Evolutionary conservation across 2,797 vertebrate species (phyloP), one percentile per base, ranked within the genome.

Genomic region (Muscicapa striata): DNA sequence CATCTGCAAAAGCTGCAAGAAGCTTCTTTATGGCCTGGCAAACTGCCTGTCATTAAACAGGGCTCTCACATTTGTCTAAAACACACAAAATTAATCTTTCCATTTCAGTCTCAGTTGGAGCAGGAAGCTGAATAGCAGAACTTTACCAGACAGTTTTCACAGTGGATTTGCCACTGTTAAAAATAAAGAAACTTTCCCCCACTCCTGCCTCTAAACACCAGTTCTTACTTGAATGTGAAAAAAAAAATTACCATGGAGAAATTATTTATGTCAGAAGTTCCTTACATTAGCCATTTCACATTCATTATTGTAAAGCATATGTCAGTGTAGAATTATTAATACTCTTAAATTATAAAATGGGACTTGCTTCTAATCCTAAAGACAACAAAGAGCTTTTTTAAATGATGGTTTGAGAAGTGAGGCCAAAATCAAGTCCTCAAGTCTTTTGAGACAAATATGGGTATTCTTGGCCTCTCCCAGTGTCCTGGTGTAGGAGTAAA

Each of bases 301-400:
- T 68, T 55, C 36, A 29, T 55, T 84, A 41, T 61, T 79, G 14
- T 63, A 52, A 84, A 70, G 32, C 3, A 68, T 27, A 80, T 61
- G 38, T 21, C 62, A 83, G 46, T 27, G 41, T 8, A 38, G 68
- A 75, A 62, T 67, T 73, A 64, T 9, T 72, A 79, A 61, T 76
- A 55, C 34, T 68, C 49, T 74, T 77, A 20, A 57, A 3, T 70
- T 57, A 72, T 62, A 52, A 94, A 89, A 75, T 46, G 41, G 32
- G 75, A 61, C 41, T 70, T 13, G 17, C 9, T 54, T 66, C 69
- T 89, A 81, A 75, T 67, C 34, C 40, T 62, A 51, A 89, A 83
- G 51, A n/a, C 41, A 93, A 64, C 38, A 80, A 61, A 84, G 84
- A 55, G 27, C 49, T 83, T 93, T 93, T 88, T 83, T 5, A 94